Base-by-base conservation (phyloP, 2,113 vertebrate species). In the Lepus europaeus region DNA sequence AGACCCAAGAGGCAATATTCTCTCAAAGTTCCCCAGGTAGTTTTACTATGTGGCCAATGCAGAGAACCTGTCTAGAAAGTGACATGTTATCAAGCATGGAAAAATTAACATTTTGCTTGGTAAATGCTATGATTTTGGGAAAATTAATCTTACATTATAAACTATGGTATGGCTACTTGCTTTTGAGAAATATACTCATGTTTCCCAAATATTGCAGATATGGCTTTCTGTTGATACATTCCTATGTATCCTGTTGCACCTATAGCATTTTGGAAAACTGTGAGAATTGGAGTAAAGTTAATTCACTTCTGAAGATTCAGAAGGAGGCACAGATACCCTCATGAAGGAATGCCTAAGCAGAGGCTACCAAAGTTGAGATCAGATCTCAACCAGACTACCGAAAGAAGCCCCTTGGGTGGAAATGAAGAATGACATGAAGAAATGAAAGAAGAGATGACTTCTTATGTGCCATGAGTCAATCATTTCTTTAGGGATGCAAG, bases 401-500 rank as follows among this genome's bases (percentile, higher is more conserved):
- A 83, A 31, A 86, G n/a, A 61, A 68, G 51, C 5, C n/a, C 0
- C 17, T 87, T 56, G 73, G 13, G 3, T 31, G 66, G 31, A 51
- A 17, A 77, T 23, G 72, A 31, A 85, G 23, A 77, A 78, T 14
- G 81, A 51, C 45, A 66, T 69, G 31, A 89, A 88, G 84, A 68
- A 72, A 64, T 61, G 5, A 4, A 94, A 61, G 61, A 72, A 12
- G 5, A 59, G 19, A 86, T 63, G 53, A 33, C 29, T 96, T 95
- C 63, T 6, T 63, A 39, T 13, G 88, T 64, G 66, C 33, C 23
- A 74, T 81, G 33, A 69, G 3, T 61, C 14, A 66, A 31, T 72
- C 19, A 82, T 87, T 87, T 96, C 19, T 89, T 86, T 90, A 84
- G 73, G 45, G n/a, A 23, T 87, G 31, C 17, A 90, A 66, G 27